phyloP scores from a whole-genome alignment of 64 coral and sea anemone genomes.

The Hydrozoanthus tunicans region DNA sequence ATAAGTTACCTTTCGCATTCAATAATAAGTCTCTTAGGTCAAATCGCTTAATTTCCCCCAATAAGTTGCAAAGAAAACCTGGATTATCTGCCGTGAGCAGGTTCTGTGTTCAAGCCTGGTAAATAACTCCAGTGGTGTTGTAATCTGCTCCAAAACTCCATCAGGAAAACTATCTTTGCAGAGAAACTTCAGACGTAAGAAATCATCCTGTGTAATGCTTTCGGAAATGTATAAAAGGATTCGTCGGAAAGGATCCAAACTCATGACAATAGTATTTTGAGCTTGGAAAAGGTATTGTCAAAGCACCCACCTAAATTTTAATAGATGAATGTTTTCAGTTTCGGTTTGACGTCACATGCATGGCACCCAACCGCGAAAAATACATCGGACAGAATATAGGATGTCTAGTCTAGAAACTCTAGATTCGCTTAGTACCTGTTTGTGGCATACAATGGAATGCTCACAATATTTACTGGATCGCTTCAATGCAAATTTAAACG shows the following conservation, averaged over 20 bases:
- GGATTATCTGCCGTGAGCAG: conserved; percentile 64
- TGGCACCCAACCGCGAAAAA: too few species aligned
- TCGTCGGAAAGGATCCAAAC: conserved; percentile 66
- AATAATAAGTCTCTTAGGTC: conserved; percentile 61
- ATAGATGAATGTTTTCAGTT: too few species aligned
- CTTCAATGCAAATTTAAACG: too few species aligned
- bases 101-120: conserved; percentile 68
- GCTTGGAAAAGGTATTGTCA: too few species aligned
- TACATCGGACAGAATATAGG: too few species aligned
- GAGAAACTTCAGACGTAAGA: conserved; percentile 71
- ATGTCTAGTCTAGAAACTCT: too few species aligned
- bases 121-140: conserved; percentile 67
- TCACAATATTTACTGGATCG: too few species aligned
- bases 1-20: conserved; percentile 34
- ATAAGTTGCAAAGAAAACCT: conserved; percentile 70
- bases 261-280: neutral
- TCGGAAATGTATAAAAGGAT: conserved; percentile 67
- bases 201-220: conserved; percentile 68
- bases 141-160: conserved; percentile 69
- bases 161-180: conserved; percentile 83
- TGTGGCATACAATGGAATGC: too few species aligned
- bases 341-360: too few species aligned
- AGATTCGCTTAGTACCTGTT: too few species aligned
- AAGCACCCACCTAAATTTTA: too few species aligned
- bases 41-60: conserved; percentile 56